These are phyloP conservation scores for Lindbergichthys nudifrons DNA, from an alignment of 2,797 vertebrate species.

Conservation along the genomic window DNA sequence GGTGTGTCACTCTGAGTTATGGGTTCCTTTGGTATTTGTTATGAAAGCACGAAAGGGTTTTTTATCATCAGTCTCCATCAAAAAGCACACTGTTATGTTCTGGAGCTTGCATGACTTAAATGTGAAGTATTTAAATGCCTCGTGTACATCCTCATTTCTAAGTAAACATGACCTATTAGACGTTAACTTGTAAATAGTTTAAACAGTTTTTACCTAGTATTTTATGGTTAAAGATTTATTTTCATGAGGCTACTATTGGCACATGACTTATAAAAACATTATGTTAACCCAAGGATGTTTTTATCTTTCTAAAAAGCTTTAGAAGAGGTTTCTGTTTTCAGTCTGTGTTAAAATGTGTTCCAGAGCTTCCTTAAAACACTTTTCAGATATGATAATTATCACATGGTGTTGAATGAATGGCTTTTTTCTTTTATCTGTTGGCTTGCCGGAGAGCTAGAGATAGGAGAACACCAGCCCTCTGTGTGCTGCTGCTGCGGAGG, in stretches of 20 bases:
- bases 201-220: neutral
- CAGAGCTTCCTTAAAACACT: constrained; percentile 21
- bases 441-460: constrained; percentile 10
- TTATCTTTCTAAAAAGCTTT: constrained; percentile 7
- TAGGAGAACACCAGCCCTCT: constrained; percentile 26
- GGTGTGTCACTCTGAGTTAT: neutral
- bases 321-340: constrained; percentile 10
- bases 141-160: neutral
- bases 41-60: neutral
- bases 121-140: neutral
- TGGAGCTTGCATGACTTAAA: neutral
- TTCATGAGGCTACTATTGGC: neutral
- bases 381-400: constrained; percentile 46
- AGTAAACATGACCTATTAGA: neutral
- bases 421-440: constrained; percentile 35
- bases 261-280: neutral
- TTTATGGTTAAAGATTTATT: neutral
- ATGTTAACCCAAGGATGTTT: neutral
- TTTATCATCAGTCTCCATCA: constrained; percentile 22
- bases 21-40: neutral
- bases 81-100: neutral
- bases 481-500: constrained; percentile 31
- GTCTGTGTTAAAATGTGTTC: constrained; percentile 37
- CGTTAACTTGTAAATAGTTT: neutral
- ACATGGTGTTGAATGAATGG: constrained; percentile 56